Evolutionary conservation across 2,113 vertebrate genomes (phyloP), one percentile per base, ranked within the genome.

Genomic region (Bubo bubo): DNA sequence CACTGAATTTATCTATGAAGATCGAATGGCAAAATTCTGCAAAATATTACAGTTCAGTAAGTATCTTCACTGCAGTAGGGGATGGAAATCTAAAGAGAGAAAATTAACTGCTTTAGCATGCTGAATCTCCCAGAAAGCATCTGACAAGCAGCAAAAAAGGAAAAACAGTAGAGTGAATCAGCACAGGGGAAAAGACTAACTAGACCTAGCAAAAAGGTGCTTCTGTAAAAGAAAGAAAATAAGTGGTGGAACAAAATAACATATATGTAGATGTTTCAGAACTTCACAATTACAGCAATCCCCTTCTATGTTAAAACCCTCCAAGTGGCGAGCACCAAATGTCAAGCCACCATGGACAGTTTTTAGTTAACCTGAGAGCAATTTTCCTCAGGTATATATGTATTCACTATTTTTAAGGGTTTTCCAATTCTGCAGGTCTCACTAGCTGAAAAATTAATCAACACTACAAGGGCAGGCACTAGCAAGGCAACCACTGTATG

Each of bases 21-120:
- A 91, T 94, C 79, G 91, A 94, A 62, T 86, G 56, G 86, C 52
- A 95, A 96, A 95, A 79, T 68, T 79, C 41, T 92, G 63, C 88
- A 75, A 92, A 86, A 72, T 47, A 96, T 90, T 96, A 94, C 66
- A 88, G 63, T 59, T 95, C 67, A 77, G 60, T 77, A 84, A 90
- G 12, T 64, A 70, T 45, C 64, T 83, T 80, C 60, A 90, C 83
- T 97, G 71, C 50, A 92, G 67, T 79, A 88, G 64, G 56, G 64
- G 72, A 87, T 84, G 75, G 79, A 93, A 94, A 47, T 66, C 59
- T 88, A 70, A 96, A 88, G 68, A 41, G 17, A 92, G 94, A 74
- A 89, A 82, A 97, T 35, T 3, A 90, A 90, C 66, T 85, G 34
- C 68, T 94, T 93, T 90, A 93, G 66, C 68, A 71, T 66, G 39